A percentile compares a stretch with the other conserved stretches of the same genome.
Conservation (phyloP, 2,888 invertebrate genomes). For the Amaurobius ferox region DNA sequence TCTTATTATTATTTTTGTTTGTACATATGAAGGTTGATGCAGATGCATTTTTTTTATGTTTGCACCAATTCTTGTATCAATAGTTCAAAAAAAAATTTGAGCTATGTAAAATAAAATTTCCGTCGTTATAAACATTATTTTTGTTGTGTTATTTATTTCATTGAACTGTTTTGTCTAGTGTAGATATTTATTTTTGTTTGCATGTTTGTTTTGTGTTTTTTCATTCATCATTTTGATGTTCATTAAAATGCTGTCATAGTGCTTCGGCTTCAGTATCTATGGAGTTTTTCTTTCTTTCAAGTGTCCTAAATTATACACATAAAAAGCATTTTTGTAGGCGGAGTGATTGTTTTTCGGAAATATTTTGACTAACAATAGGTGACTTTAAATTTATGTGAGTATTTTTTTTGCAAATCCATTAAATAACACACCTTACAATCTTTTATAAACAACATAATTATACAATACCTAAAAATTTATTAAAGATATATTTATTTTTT, state of each 20-base stretch:
- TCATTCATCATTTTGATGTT: not conserved
- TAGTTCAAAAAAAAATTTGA: conserved; percentile 53
- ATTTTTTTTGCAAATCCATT: too few species aligned
- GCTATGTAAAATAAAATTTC: conserved; percentile 70
- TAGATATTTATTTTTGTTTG: conserved; percentile 36
- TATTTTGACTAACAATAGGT: too few species aligned
- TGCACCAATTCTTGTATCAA: conserved; percentile 52
- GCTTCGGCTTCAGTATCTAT: too few species aligned
- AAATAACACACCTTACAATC: too few species aligned
- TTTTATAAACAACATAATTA: too few species aligned
- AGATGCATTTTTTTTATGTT: conserved; percentile 66
- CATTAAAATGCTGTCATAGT: not conserved
- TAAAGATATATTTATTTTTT: too few species aligned
- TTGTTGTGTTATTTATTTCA: conserved; percentile 55
- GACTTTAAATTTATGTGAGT: too few species aligned
- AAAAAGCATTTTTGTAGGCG: too few species aligned
- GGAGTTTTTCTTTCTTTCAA: too few species aligned
- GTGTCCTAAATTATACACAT: too few species aligned
- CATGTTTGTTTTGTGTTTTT: conserved; percentile 31
- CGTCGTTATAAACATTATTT: conserved; percentile 44
- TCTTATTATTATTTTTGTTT: conserved; percentile 67
- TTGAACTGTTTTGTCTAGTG: conserved; percentile 21
- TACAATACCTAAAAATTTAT: too few species aligned
- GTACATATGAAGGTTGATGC: conserved; percentile 64
- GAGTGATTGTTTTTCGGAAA: too few species aligned